phyloP scores from a whole-genome alignment of 2,113 vertebrate genomes.

The Barbus barbus region DNA sequence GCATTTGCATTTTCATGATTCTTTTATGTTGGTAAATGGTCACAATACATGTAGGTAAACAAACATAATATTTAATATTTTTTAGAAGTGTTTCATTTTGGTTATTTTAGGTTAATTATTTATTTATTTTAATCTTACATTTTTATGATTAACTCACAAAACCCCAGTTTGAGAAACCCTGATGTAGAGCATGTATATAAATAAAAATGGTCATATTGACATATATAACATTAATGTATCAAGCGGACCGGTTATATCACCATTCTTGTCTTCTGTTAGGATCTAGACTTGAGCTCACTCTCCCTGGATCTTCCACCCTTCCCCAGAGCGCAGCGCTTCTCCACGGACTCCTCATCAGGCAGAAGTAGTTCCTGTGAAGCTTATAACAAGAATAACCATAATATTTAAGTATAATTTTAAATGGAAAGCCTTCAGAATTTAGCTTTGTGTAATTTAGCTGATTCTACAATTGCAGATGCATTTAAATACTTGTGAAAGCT shows the following conservation, averaged over 20 bases:
- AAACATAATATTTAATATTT: not conserved
- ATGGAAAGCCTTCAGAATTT: not conserved
- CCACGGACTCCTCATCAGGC: not conserved
- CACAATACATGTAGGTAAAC: not conserved
- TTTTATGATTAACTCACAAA: not conserved
- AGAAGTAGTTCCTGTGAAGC: not conserved
- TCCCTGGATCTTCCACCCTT: constrained; percentile 71
- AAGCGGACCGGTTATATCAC: too few species aligned
- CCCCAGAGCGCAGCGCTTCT: not conserved
- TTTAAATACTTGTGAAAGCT: not conserved
- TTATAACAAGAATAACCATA: not conserved
- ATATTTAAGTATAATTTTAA: not conserved
- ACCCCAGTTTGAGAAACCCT: too few species aligned
- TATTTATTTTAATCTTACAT: not conserved
- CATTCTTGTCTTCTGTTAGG: constrained; percentile 59
- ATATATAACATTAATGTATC: not conserved
- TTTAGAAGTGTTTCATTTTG: not conserved
- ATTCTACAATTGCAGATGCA: too few species aligned
- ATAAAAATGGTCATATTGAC: not conserved
- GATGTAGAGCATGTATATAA: too few species aligned
- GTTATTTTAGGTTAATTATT: not conserved
- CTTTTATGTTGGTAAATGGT: too few species aligned
- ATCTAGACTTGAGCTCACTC: constrained; percentile 68
- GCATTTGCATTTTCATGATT: too few species aligned
- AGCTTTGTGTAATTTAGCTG: too few species aligned